Evolutionary conservation across 2,888 invertebrate species (phyloP).

Genomic region (Drosophila nr. perissopoda): DNA sequence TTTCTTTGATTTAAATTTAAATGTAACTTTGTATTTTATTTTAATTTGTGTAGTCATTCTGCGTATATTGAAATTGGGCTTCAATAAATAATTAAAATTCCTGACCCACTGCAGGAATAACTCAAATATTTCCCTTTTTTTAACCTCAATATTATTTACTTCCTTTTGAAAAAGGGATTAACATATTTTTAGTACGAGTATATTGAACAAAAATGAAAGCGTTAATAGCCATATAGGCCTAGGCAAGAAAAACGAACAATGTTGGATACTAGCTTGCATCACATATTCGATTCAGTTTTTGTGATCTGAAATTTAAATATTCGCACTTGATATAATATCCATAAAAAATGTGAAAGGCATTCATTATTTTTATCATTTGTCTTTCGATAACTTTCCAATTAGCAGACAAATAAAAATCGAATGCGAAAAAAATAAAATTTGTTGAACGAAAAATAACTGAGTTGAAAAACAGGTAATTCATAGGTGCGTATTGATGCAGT

Average conservation of each 20-base stretch:
- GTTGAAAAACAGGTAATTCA: not conserved
- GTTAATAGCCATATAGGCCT: not conserved
- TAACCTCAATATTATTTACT: not conserved
- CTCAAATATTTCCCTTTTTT: not conserved
- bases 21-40: not conserved
- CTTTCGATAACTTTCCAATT: slow-evolving; percentile 1
- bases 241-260: not conserved
- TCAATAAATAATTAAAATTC: not conserved
- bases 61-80: not conserved
- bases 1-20: not conserved
- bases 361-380: not conserved
- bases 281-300: not conserved
- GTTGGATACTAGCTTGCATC: not conserved
- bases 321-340: too few species aligned
- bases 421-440: not conserved
- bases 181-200: not conserved
- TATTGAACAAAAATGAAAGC: not conserved
- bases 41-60: not conserved
- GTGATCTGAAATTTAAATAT: not conserved
- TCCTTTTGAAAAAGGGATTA: not conserved
- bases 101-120: not conserved
- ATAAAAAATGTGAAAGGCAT: not conserved
- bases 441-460: slow-evolving; percentile 20
- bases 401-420: not conserved
- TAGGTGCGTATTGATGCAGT: not conserved